Evolutionary conservation across 2,113 vertebrate genomes (phyloP).

Genomic region (Arvicanthis niloticus): DNA sequence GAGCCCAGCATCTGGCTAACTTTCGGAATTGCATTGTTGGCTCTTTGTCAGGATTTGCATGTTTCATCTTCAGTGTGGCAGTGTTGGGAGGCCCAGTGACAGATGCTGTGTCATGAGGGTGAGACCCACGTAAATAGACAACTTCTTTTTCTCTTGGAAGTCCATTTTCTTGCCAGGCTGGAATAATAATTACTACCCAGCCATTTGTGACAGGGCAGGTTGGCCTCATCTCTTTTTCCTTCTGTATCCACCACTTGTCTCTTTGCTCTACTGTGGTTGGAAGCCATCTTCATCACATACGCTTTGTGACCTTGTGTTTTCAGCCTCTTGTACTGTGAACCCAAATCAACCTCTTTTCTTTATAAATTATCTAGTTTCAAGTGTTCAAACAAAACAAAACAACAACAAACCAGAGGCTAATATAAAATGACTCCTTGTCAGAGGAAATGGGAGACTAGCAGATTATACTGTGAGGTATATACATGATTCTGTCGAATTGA

Average conservation of each 20-base stretch:
- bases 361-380: not conserved
- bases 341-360: not conserved
- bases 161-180: not conserved
- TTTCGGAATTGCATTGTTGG: not conserved
- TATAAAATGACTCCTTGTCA: too few species aligned
- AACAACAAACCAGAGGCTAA: not conserved
- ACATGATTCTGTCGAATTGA: not conserved
- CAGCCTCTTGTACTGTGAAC: not conserved
- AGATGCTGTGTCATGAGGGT: not conserved
- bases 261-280: not conserved
- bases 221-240: not conserved
- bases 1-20: not conserved
- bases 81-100: not conserved
- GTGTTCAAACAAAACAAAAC: not conserved
- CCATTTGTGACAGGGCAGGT: not conserved
- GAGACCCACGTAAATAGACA: not conserved
- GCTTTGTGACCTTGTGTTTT: not conserved
- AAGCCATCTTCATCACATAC: not conserved
- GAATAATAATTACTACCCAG: not conserved
- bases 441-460: not conserved
- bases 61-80: not conserved
- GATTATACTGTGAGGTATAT: not conserved
- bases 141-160: not conserved
- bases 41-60: not conserved
- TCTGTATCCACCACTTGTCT: not conserved